Percentiles rank a stretch among this genome's conserved stretches.
Conservation (phyloP, 1,140 invertebrate species). For the Stenopsyche tienmushanensis region DNA sequence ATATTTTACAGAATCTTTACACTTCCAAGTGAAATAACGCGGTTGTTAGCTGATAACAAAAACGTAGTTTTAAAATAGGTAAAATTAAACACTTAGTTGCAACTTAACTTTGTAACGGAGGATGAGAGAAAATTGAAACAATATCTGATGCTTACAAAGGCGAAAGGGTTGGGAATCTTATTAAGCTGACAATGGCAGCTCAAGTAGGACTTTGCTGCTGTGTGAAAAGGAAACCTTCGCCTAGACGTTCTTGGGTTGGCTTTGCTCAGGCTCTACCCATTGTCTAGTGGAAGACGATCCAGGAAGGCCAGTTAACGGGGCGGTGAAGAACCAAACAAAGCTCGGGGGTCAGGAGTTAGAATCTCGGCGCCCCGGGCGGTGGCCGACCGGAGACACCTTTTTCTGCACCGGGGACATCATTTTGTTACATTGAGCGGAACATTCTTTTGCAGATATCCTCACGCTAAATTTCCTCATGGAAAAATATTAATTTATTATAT, state of each 20-base stretch:
- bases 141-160: background rate
- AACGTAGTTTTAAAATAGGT: too few species aligned
- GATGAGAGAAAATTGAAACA: slow-evolving; percentile 7
- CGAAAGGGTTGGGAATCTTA: slow-evolving; percentile 11
- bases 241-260: background rate
- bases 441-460: too few species aligned
- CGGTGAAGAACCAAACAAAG: background rate
- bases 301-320: background rate
- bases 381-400: too few species aligned
- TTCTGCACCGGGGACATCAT: too few species aligned
- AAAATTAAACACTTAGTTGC: too few species aligned
- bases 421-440: too few species aligned
- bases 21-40: too few species aligned
- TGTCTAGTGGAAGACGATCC: background rate
- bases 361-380: background rate
- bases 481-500: too few species aligned
- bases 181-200: slow-evolving; percentile 12
- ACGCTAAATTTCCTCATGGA: too few species aligned
- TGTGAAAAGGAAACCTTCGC: background rate
- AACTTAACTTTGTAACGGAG: too few species aligned
- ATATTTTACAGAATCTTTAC: too few species aligned
- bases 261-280: background rate
- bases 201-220: background rate
- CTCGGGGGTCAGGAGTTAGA: background rate
- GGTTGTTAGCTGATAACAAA: too few species aligned